Base-by-base conservation (phyloP, 2,888 invertebrate species). In the Laothoe populi region DNA sequence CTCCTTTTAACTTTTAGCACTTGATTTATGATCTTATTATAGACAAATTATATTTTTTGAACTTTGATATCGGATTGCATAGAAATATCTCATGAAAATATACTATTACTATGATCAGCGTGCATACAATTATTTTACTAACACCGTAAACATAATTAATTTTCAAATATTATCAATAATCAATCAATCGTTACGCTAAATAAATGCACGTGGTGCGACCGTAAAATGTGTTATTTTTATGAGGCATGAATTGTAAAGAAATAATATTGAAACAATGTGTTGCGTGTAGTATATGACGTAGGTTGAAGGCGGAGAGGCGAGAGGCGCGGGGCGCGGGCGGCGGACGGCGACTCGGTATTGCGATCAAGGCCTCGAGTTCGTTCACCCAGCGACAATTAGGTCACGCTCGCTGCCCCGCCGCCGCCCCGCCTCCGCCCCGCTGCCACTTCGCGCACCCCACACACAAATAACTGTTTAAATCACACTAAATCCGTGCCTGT, bases 331-430 rank as follows among this genome's bases (percentile, higher is more conserved):
- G 74, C 63, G 73, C 71, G 70, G 66, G 75, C 69, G 71, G 70
- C 70, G 70, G 72, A 71, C 75, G 79, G 78, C 75, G 72, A 66
- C 70, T 75, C 82, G 77, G 85, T 88, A 92, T 92, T 92, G 92
- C 92, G 92, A 92, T 91, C 92, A 92, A 92, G 92, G 92, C 92
- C 92, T 75, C 82, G 79, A 83, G 92, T 89, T 92, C 92, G 91
- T 92, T 91, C 90, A 91, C 92, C 92, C 86, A 78, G 73, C 70
- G 67, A 78, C 87, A 92, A 91, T 86, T 90, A 79, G 92, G 92
- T 91, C 91, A 89, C 84, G 86, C 87, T 82, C 79, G 79, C 79
- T 81, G 78, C 80, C 79, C 77, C 82, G 78, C 53, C 53, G 10
- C 53, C 53, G 31, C 35, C 53, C 49, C 19, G 35, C 53, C 79